These are phyloP conservation scores for Tylochromis polylepis DNA, from an alignment of 2,113 vertebrate species.

Conservation along the genomic window DNA sequence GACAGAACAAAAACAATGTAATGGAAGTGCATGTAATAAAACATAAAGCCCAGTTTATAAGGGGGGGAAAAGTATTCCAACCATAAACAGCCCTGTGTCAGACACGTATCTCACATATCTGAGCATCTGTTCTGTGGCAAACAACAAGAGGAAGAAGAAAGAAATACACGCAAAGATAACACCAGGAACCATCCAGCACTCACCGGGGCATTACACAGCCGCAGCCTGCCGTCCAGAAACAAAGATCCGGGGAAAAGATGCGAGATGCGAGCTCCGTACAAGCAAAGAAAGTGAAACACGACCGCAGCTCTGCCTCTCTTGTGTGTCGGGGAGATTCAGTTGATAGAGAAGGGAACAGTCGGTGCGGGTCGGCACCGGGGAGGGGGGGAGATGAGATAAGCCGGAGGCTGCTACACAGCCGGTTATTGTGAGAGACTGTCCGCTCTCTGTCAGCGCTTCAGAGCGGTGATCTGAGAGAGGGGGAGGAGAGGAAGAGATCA, in stretches of 20 bases:
- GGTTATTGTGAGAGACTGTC: slow-evolving; percentile 31
- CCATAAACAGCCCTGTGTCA: neutral
- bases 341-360: neutral
- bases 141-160: neutral
- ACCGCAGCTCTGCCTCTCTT: neutral
- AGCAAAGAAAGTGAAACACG: slow-evolving; percentile 46
- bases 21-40: slow-evolving; percentile 9
- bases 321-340: neutral
- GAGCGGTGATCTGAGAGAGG: slow-evolving; percentile 7
- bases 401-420: slow-evolving; percentile 9
- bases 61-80: neutral
- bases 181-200: slow-evolving; percentile 45
- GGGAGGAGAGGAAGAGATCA: slow-evolving; percentile 11
- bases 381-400: slow-evolving; percentile 35
- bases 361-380: slow-evolving; percentile 3
- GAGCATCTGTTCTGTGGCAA: neutral
- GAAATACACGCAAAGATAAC: slow-evolving; percentile 17
- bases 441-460: slow-evolving; percentile 15
- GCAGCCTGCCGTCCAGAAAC: slow-evolving; percentile 34
- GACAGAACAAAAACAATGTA: slow-evolving; percentile 50
- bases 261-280: slow-evolving; percentile 2
- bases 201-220: slow-evolving; percentile 50
- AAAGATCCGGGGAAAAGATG: slow-evolving; percentile 42
- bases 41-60: neutral
- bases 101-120: neutral